Conservation (phyloP, 1,140 invertebrate genomes). For the Sycophila sp. region DNA sequence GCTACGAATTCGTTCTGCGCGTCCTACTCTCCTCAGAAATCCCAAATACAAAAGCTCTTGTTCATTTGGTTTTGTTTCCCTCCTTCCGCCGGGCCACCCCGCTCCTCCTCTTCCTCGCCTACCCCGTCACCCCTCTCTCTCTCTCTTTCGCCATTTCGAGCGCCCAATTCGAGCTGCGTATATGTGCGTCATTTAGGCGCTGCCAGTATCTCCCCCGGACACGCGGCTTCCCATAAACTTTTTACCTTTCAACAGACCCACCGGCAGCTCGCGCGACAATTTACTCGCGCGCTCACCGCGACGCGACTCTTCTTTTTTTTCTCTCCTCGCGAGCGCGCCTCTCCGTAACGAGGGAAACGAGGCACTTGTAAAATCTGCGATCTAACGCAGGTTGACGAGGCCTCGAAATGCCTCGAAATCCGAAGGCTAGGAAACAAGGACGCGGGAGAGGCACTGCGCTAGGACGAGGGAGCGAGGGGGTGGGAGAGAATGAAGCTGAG, state of each 20-base stretch:
- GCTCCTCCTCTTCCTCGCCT: background rate
- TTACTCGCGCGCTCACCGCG: too few relatives aligned
- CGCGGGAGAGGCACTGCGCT: background rate
- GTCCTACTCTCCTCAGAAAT: slow-evolving; percentile 52
- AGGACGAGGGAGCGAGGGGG: slow-evolving; percentile 34
- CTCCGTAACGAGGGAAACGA: too few relatives aligned
- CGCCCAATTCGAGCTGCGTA: background rate
- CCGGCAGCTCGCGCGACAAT: too few relatives aligned
- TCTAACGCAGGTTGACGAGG: background rate
- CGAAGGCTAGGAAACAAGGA: background rate
- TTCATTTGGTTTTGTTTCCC: slow-evolving; percentile 59
- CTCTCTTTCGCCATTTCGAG: background rate
- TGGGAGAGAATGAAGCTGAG: slow-evolving; percentile 15
- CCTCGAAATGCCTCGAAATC: background rate
- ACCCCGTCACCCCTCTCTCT: slow-evolving; percentile 24
- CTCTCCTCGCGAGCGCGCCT: too few relatives aligned
- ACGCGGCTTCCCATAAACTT: too few relatives aligned
- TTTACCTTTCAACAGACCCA: too few relatives aligned
- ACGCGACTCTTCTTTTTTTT: too few relatives aligned
- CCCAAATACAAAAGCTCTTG: slow-evolving; percentile 63
- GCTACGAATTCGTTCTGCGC: slow-evolving; percentile 31
- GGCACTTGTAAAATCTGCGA: too few relatives aligned
- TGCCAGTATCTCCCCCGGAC: too few relatives aligned
- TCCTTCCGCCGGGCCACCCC: background rate
- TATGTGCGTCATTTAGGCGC: slow-evolving; percentile 1